Conservation (phyloP, 2,888 invertebrate genomes). For the Disparrhopalites patrizii region DNA sequence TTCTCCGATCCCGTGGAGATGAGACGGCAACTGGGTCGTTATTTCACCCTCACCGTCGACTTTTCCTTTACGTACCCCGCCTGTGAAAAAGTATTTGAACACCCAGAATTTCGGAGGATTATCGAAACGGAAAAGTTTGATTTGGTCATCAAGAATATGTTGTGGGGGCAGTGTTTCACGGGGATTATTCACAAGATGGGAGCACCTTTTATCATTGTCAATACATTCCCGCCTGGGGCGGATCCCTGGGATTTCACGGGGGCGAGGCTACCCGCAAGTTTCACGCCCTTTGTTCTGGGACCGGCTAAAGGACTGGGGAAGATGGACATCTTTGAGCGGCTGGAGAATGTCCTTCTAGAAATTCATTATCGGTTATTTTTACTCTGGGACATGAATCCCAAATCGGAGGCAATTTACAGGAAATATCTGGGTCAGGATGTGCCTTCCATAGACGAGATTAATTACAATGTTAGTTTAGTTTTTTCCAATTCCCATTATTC, state of each 20-base stretch:
- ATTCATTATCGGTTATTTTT: not conserved
- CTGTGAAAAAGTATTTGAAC: constrained; percentile 26
- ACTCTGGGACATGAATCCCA: not conserved
- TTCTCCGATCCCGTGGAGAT: not conserved
- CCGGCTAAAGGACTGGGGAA: not conserved
- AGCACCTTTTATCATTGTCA: constrained; percentile 40
- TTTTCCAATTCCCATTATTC: constrained; percentile 47
- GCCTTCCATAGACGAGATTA: constrained; percentile 41
- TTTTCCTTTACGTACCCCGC: constrained; percentile 14
- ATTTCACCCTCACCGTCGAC: not conserved
- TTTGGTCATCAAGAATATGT: constrained; percentile 49
- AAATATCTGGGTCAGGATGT: constrained; percentile 50
- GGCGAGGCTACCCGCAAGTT: not conserved
- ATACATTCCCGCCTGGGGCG: not conserved
- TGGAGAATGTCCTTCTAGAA: not conserved
- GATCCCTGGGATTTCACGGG: constrained; percentile 9
- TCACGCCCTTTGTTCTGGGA: constrained; percentile 1
- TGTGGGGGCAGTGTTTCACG: constrained; percentile 53
- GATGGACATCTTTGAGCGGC: constrained; percentile 16
- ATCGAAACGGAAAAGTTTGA: constrained; percentile 41
- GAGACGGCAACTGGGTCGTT: not conserved
- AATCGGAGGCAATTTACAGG: constrained; percentile 18
- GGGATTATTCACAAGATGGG: constrained; percentile 56
- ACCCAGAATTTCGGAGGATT: constrained; percentile 24
- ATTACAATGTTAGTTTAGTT: constrained; percentile 43